phyloP scores from a whole-genome alignment of 2,888 invertebrate species.

The Cheilosia soror region DNA sequence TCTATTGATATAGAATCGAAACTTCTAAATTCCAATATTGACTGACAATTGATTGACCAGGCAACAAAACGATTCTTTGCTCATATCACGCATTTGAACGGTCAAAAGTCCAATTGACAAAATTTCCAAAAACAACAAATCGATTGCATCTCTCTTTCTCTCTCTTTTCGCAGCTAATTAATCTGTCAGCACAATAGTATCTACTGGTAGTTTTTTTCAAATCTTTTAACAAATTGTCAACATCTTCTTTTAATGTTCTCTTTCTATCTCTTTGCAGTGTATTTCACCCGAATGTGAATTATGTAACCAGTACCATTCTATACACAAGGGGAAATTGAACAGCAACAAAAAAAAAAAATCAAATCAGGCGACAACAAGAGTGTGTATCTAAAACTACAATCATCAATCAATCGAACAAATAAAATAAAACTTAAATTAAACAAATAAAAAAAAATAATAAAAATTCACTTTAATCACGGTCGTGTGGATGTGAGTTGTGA shows the following conservation, averaged over 20 bases:
- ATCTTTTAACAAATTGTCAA: slow-evolving; percentile 11
- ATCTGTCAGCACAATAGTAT: slow-evolving; percentile 57
- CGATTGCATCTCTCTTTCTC: slow-evolving; percentile 42
- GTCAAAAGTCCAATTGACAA: slow-evolving; percentile 61
- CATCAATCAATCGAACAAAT: slow-evolving; percentile 65
- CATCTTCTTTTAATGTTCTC: no score
- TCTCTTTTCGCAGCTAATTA: slow-evolving; percentile 48
- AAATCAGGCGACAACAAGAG: slow-evolving; percentile 41
- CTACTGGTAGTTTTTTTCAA: slow-evolving; percentile 15
- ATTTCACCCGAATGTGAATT: slow-evolving; percentile 33
- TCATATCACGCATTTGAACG: slow-evolving; percentile 23
- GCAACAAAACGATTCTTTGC: slow-evolving; percentile 3
- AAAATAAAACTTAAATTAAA: slow-evolving; percentile 59
- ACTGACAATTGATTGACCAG: slow-evolving; percentile 59
- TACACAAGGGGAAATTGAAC: background rate
- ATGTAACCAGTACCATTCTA: slow-evolving; percentile 41
- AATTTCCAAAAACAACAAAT: slow-evolving; percentile 1
- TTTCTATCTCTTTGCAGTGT: slow-evolving; percentile 33
- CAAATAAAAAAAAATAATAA: slow-evolving; percentile 36
- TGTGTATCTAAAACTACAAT: slow-evolving; percentile 49
- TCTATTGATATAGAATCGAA: slow-evolving; percentile 47
- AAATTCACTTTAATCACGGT: slow-evolving; percentile 62
- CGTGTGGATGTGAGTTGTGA: slow-evolving; percentile 28
- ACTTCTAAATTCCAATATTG: slow-evolving; percentile 24
- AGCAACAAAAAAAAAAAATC: slow-evolving; percentile 14